phyloP scores from a whole-genome alignment of 2,888 invertebrate genomes.

The Agrotis exclamationis region DNA sequence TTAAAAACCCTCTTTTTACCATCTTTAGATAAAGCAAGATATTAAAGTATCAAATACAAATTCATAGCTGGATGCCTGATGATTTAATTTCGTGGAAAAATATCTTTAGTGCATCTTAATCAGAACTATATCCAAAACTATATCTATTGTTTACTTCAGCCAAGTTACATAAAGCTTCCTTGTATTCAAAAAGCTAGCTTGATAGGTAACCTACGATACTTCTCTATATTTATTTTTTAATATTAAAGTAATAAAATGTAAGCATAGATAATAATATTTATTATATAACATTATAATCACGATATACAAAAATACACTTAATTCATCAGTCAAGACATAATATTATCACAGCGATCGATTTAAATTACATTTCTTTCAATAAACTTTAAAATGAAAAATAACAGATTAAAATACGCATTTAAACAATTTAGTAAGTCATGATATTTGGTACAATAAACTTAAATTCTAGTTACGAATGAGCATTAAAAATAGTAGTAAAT shows the following conservation, averaged over 20 bases:
- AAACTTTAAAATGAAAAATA: slow-evolving; percentile 63
- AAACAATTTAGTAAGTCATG: slow-evolving; percentile 57
- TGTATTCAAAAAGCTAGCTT: not conserved
- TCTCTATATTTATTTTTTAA: slow-evolving; percentile 26
- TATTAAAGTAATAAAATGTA: slow-evolving; percentile 53
- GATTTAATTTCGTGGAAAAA: not conserved
- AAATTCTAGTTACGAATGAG: slow-evolving; percentile 54
- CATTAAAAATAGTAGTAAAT: slow-evolving; percentile 38
- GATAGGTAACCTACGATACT: not conserved
- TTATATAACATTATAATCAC: slow-evolving; percentile 57
- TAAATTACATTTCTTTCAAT: slow-evolving; percentile 50
- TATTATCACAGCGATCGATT: slow-evolving; percentile 83
- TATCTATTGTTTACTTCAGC: not conserved
- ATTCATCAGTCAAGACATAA: slow-evolving; percentile 80
- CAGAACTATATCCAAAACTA: not conserved
- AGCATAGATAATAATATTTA: slow-evolving; percentile 53
- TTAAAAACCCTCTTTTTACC: slow-evolving; percentile 2
- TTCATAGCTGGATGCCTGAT: not conserved
- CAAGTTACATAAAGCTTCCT: slow-evolving; percentile 7
- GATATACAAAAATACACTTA: slow-evolving; percentile 80
- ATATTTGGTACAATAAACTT: slow-evolving; percentile 61
- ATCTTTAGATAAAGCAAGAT: not conserved
- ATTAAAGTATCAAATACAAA: slow-evolving; percentile 7
- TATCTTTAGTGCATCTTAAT: not conserved
- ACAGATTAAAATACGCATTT: slow-evolving; percentile 56